These are phyloP conservation scores for Sipha flava DNA, from an alignment of 1,140 invertebrate genomes.

Conservation along the genomic window DNA sequence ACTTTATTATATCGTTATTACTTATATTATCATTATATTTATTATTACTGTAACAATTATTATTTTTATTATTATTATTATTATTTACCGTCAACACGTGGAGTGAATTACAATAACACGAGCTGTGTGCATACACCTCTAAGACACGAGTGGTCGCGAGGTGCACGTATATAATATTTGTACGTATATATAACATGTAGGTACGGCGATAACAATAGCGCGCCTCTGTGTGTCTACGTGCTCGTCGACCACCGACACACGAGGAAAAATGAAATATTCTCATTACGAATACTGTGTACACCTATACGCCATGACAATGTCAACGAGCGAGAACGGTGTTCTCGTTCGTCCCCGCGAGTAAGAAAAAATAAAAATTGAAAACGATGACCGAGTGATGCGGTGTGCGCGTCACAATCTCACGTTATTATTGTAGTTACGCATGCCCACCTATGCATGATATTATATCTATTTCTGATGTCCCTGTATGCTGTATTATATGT, in stretches of 20 bases:
- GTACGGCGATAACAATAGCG: not conserved
- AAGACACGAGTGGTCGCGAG: no score
- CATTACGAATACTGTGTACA: not conserved
- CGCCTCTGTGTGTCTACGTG: not conserved
- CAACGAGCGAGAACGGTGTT: not conserved
- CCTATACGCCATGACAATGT: slow-evolving; percentile 11
- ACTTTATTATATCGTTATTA: not conserved
- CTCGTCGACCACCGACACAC: not conserved
- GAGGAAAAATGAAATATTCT: slow-evolving; percentile 19
- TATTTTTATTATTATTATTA: slow-evolving; percentile 3
- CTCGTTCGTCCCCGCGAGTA: not conserved
- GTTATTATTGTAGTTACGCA: not conserved
- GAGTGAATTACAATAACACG: not conserved
- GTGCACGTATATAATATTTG: not conserved
- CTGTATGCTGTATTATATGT: no score
- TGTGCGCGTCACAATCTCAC: not conserved
- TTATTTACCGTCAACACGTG: not conserved
- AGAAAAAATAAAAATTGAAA: not conserved
- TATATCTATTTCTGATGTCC: no score
- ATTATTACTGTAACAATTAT: not conserved
- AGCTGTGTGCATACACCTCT: no score
- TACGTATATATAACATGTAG: not conserved
- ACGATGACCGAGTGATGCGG: not conserved
- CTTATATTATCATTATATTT: not conserved
- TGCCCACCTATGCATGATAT: not conserved